Percentiles rank a stretch among this genome's conserved stretches.
Conservation (phyloP, 37 sponge, comb jelly and placozoan genomes). For the Cliona cf. orientalis region DNA sequence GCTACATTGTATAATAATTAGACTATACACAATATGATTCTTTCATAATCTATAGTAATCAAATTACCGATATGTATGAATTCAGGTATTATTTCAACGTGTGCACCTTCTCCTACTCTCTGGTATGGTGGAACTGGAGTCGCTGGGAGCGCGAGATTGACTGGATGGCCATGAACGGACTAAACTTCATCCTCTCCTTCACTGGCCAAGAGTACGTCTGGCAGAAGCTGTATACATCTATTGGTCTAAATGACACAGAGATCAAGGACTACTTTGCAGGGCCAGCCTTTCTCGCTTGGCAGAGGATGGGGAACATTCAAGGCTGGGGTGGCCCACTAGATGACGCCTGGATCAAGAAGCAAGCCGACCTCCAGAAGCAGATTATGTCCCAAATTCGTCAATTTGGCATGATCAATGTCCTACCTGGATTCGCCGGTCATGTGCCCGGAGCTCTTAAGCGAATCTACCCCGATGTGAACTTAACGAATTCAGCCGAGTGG, state of each 20-base stretch:
- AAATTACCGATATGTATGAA: too few species aligned
- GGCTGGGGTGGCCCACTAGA: constrained; percentile 77
- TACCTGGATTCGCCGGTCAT: constrained; percentile 79
- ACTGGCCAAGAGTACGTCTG: constrained; percentile 79
- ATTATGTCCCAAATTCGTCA: constrained; percentile 32
- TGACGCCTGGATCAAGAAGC: constrained; percentile 45
- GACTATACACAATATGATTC: too few species aligned
- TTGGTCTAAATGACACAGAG: constrained; percentile 50
- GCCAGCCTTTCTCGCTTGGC: constrained; percentile 79
- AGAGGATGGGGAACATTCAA: constrained; percentile 76
- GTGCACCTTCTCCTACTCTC: constrained; percentile 78
- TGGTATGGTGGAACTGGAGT: constrained; percentile 73
- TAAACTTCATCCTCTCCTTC: constrained; percentile 74
- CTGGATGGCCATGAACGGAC: constrained; percentile 85
- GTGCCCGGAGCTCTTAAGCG: constrained; percentile 54
- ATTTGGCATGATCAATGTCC: constrained; percentile 72
- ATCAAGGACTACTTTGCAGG: constrained; percentile 63
- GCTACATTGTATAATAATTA: too few species aligned
- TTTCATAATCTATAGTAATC: too few species aligned
- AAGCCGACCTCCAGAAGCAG: constrained; percentile 53
- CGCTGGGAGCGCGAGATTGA: constrained; percentile 77
- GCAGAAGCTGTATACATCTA: constrained; percentile 32
- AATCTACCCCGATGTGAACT: constrained; percentile 40
- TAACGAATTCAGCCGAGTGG: constrained; percentile 34
- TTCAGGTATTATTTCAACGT: constrained; percentile 81